Conservation (phyloP, 1,140 invertebrate species). For the Portunus trituberculatus region DNA sequence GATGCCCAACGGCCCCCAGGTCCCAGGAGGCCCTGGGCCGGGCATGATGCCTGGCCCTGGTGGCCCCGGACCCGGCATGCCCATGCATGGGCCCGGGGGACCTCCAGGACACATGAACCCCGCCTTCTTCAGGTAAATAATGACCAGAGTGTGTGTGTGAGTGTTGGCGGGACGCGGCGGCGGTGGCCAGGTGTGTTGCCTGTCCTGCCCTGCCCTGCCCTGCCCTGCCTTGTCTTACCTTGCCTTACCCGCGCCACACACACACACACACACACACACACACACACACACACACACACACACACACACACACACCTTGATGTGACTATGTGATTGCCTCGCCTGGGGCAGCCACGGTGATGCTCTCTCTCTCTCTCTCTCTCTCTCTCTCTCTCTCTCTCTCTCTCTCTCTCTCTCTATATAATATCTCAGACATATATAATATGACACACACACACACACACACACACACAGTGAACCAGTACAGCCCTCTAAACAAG, state of each 20-base stretch:
- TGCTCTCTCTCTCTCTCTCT: conserved; percentile 33
- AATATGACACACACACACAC: conserved; percentile 26
- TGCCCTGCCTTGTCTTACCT: neutral
- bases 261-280: conserved; percentile 29
- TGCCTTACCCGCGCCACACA: neutral
- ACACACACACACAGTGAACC: neutral
- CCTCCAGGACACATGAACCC: conserved; percentile 77
- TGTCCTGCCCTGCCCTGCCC: neutral
- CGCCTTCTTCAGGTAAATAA: conserved; percentile 77
- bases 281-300: conserved; percentile 29
- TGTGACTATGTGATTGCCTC: neutral
- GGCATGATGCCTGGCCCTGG: conserved; percentile 71
- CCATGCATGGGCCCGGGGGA: conserved; percentile 76
- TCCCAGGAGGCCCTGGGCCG: conserved; percentile 57
- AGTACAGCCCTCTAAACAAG: too few relatives aligned
- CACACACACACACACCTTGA: neutral
- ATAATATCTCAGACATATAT: conserved; percentile 38
- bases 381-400: conserved; percentile 37
- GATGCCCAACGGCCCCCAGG: conserved; percentile 68
- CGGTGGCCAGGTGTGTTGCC: neutral
- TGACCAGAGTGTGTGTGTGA: neutral
- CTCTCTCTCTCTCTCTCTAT: conserved; percentile 41
- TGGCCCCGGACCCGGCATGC: conserved; percentile 75
- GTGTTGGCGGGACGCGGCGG: neutral
- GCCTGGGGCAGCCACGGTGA: neutral